Conservation (phyloP, 2,888 invertebrate species). For the Periphyllus acericola region DNA sequence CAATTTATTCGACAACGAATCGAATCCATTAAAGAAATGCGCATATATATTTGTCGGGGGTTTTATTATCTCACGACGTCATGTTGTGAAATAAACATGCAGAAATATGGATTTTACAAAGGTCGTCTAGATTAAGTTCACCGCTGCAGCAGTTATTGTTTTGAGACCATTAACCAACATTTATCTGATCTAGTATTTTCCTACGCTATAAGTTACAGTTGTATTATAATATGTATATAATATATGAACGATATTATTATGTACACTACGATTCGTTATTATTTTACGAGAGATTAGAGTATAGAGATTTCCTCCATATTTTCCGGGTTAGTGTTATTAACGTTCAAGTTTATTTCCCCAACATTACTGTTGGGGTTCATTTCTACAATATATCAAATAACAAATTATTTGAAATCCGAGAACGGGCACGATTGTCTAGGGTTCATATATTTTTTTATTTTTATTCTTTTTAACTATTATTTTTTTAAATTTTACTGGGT, state of each 20-base stretch:
- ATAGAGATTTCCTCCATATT: not conserved
- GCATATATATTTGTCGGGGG: not conserved
- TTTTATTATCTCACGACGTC: not conserved
- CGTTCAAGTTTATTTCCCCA: not conserved
- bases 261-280: not conserved
- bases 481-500: too few relatives aligned
- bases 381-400: not conserved
- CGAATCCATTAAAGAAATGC: not conserved
- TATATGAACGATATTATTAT: not conserved
- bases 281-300: not conserved
- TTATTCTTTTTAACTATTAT: too few relatives aligned
- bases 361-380: too few relatives aligned
- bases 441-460: not conserved
- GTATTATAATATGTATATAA: not conserved
- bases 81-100: constrained; percentile 11
- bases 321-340: not conserved
- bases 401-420: not conserved
- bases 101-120: not conserved
- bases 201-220: not conserved
- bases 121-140: constrained; percentile 4
- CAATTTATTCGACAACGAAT: constrained; percentile 7
- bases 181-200: constrained; percentile 6
- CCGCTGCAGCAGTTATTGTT: not conserved
- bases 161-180: constrained; percentile 28
- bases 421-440: not conserved